Evolutionary conservation across 2,888 invertebrate genomes (phyloP).

Genomic region (Drosophila pegasa): DNA sequence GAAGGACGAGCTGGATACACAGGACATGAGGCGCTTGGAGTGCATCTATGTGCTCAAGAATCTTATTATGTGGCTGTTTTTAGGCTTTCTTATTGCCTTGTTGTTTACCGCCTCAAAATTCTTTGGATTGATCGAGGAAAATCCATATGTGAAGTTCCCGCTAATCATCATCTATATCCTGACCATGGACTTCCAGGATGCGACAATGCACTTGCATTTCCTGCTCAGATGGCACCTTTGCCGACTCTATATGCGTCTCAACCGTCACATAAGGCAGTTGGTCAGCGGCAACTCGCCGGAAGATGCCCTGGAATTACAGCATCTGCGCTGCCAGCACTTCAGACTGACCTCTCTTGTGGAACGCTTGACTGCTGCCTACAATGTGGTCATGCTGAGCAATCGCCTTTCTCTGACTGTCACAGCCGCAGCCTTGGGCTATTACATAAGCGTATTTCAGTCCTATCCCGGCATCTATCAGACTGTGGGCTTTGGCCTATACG

Average conservation of each 20-base stretch:
- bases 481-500: slow-evolving; percentile 4
- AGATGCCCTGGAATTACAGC: slow-evolving; percentile 34
- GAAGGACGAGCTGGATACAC: neutral
- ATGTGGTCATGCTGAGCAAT: slow-evolving; percentile 11
- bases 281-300: neutral
- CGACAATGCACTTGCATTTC: slow-evolving; percentile 36
- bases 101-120: neutral
- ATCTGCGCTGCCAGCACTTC: slow-evolving; percentile 41
- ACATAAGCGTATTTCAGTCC: neutral
- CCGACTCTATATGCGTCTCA: slow-evolving; percentile 13
- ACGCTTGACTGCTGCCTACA: slow-evolving; percentile 22
- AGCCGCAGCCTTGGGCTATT: slow-evolving; percentile 30
- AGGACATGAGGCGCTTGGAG: slow-evolving; percentile 2
- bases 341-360: slow-evolving; percentile 18
- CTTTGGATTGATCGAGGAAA: accelerated
- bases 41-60: slow-evolving; percentile 34
- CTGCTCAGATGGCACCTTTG: slow-evolving; percentile 39
- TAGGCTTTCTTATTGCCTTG: neutral
- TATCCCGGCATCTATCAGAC: neutral
- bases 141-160: accelerated
- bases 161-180: neutral
- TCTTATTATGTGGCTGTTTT: slow-evolving; percentile 11
- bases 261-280: slow-evolving; percentile 18
- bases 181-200: slow-evolving; percentile 11
- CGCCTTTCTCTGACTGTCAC: slow-evolving; percentile 29